These are phyloP conservation scores for Paraplagusia blochii DNA, from an alignment of 2,113 vertebrate genomes.

Conservation along the genomic window DNA sequence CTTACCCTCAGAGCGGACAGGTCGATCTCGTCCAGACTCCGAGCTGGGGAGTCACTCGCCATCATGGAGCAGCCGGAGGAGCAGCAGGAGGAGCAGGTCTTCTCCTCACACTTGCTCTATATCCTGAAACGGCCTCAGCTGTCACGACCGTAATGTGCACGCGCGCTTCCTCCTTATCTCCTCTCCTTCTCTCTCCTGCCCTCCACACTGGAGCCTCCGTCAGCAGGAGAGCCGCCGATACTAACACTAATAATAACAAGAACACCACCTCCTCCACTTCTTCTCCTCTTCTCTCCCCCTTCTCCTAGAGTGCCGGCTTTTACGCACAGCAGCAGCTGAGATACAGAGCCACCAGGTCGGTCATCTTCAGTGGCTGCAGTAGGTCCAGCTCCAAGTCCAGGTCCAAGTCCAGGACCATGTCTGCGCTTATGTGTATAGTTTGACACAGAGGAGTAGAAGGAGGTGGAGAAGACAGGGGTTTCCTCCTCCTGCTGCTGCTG, in stretches of 20 bases:
- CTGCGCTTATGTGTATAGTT: conserved; percentile 4
- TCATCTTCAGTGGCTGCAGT: too few species aligned
- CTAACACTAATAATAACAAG: too few species aligned
- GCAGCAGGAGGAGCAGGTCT: conserved; percentile 43
- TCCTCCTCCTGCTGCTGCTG: not conserved
- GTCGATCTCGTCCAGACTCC: conserved; percentile 92
- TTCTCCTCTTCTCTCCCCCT: not conserved
- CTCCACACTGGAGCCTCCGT: not conserved
- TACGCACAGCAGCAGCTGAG: conserved; percentile 8
- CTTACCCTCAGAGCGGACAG: conserved; percentile 89
- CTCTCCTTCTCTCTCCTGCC: not conserved
- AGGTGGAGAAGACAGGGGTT: not conserved
- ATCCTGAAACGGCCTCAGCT: conserved; percentile 49
- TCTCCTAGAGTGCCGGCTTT: conserved; percentile 19
- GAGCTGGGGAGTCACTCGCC: conserved; percentile 92
- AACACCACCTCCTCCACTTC: conserved; percentile 1
- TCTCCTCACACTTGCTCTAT: conserved; percentile 8
- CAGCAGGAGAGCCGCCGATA: too few species aligned
- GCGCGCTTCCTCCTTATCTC: conserved; percentile 18
- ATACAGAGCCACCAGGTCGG: too few species aligned
- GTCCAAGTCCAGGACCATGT: conserved; percentile 45
- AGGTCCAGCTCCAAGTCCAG: conserved; percentile 10
- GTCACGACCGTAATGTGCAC: conserved; percentile 37
- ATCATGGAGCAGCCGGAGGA: conserved; percentile 69
- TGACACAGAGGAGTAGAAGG: not conserved